Evolutionary conservation across 1,140 invertebrate genomes (phyloP).

Genomic region (Polypedilum vanderplanki): DNA sequence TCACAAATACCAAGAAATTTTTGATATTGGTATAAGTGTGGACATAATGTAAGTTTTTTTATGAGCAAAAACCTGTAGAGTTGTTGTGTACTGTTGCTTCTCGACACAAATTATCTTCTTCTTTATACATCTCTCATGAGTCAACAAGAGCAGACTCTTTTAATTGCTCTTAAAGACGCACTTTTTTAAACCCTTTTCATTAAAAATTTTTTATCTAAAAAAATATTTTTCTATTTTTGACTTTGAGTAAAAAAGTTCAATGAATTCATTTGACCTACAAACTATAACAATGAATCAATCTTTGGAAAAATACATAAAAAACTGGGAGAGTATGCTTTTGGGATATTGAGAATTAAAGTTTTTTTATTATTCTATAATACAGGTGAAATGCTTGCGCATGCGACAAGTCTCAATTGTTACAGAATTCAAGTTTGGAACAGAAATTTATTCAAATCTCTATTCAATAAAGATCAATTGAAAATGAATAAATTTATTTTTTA

Average conservation of each 20-base stretch:
- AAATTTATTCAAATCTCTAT: not conserved
- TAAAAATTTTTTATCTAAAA: too few species aligned
- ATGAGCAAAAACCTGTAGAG: constrained; percentile 22
- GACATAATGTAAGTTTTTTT: not conserved
- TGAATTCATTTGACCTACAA: constrained; percentile 19
- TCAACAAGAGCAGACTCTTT: not conserved
- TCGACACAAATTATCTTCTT: constrained; percentile 1
- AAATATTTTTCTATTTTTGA: not conserved
- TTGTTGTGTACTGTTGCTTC: not conserved
- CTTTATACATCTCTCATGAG: not conserved
- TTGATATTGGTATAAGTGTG: not conserved
- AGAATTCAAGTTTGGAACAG: not conserved
- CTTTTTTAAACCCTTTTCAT: not conserved
- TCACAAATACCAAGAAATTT: not conserved
- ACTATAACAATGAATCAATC: not conserved
- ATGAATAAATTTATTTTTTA: not conserved
- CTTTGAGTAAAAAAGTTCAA: not conserved
- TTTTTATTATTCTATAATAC: not conserved
- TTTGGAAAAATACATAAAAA: not conserved
- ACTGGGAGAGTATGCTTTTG: not conserved
- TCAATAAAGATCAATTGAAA: not conserved
- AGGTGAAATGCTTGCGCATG: constrained; percentile 15
- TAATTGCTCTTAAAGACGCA: not conserved
- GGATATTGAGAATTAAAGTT: not conserved
- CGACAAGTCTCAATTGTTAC: not conserved